Base-by-base conservation (phyloP, 2,113 vertebrate genomes). In the Melanerpes formicivorus region DNA sequence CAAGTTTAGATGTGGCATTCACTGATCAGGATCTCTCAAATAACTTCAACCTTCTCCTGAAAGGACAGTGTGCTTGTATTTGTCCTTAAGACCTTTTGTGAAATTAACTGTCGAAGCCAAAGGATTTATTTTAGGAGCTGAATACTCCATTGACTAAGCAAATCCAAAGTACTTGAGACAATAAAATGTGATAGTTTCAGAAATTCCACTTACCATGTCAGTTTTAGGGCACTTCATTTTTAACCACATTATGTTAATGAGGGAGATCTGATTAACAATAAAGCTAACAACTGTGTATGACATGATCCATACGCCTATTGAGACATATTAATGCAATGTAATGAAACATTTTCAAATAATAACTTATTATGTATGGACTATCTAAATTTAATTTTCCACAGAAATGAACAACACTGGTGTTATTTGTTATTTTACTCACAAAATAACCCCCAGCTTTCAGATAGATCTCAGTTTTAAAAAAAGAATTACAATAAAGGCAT, bases 1-100 rank as follows among this genome's bases (percentile, higher is more conserved):
- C 94, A 93, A 95, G 80, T 94, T 93, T 93, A 93, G 89, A 80
- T 90, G 87, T 96, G 95, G 87, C 95, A 91, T 92, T 94, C 8
- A 4, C 79, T 85, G 73, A 79, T 75, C 52, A 30, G 37, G 62
- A 76, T 67, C 42, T 85, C 84, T 90, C 83, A 77, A 80, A 84
- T 82, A 96, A 82, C 81, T 86, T 88, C 56, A 92, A 22, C 84
- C 84, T 95, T 92, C 77, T 90, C 65, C 69, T 29, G 3, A 80
- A 94, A 95, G 83, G 79, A 90, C 48, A 6, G 8, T 50, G 37
- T 55, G 46, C 19, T 71, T 72, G 8, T 62, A 18, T 63, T 78
- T 87, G 75, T 80, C 80, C 80, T 94, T 90, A 82, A 89, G 91
- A 56, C 11, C 52, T 84, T 92, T 88, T 59, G 63, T 67, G 77